Evolutionary conservation across 1,140 invertebrate genomes (phyloP).

Genomic region (Rhagoletis zephyria): DNA sequence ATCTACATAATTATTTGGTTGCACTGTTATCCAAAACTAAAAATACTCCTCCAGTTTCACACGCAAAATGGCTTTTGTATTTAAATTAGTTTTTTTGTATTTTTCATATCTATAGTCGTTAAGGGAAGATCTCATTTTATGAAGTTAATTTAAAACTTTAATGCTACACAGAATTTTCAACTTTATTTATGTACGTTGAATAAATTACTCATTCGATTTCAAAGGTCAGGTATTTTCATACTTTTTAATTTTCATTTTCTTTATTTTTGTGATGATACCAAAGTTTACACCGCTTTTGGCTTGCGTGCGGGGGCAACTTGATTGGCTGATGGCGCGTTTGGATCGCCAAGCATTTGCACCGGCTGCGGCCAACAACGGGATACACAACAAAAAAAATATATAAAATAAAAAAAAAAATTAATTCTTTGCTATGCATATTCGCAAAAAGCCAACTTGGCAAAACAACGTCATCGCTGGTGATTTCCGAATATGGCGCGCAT

Average conservation of each 20-base stretch:
- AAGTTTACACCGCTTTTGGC: not conserved
- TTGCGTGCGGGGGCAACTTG: not conserved
- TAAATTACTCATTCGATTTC: not conserved
- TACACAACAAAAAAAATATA: not conserved
- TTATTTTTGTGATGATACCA: not conserved
- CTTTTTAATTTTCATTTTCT: not conserved
- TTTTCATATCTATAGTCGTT: not conserved
- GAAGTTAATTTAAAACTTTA: not conserved
- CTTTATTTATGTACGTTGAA: not conserved
- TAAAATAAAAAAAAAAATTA: not conserved
- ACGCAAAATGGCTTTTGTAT: not conserved
- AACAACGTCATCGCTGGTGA: conserved; percentile 2
- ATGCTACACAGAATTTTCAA: conserved; percentile 5
- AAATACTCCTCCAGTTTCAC: not conserved
- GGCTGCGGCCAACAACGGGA: not conserved
- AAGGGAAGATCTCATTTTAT: not conserved
- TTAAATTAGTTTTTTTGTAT: not conserved
- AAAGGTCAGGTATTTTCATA: not conserved
- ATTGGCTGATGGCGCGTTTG: not conserved
- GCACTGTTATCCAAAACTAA: not conserved
- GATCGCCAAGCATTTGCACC: not conserved
- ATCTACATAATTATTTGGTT: too few species aligned
- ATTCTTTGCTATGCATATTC: not conserved
- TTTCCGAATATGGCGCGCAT: conserved; percentile 18
- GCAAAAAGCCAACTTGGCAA: conserved; percentile 29